Evolutionary conservation across 2,797 vertebrate genomes (phyloP).

Genomic region (Falco berigora): DNA sequence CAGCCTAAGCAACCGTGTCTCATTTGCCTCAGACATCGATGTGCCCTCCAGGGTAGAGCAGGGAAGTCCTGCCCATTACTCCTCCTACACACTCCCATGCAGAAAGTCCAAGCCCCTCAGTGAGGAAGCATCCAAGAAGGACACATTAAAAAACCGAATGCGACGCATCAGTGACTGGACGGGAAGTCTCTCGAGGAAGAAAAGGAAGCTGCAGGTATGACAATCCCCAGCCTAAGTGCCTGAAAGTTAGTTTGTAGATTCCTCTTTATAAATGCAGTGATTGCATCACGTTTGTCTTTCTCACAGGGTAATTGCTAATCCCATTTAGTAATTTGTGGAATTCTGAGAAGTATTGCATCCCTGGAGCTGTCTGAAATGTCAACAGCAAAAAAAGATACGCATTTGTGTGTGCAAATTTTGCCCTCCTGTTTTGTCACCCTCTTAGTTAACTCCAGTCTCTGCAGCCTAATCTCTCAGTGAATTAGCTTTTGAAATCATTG

Average conservation of each 20-base stretch:
- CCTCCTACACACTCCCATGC: slow-evolving; percentile 88
- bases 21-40: slow-evolving; percentile 84
- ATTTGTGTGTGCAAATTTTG: background rate
- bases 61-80: slow-evolving; percentile 75
- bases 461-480: background rate
- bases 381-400: background rate
- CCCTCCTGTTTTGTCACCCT: background rate
- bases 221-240: background rate
- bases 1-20: slow-evolving; percentile 76
- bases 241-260: background rate
- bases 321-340: background rate
- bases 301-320: background rate
- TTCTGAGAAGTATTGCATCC: background rate
- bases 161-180: slow-evolving; percentile 94
- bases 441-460: background rate
- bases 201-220: slow-evolving; percentile 85
- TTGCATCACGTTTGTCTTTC: background rate
- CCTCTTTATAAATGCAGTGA: background rate
- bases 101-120: slow-evolving; percentile 77
- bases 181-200: slow-evolving; percentile 89
- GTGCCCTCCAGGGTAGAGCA: slow-evolving; percentile 79
- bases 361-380: background rate
- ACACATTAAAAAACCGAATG: slow-evolving; percentile 86
- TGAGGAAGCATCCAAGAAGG: slow-evolving; percentile 79
- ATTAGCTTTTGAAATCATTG: background rate